Evolutionary conservation across 2,888 invertebrate species (phyloP), one percentile per base, ranked within the genome.

Genomic region (Quadroppia sp.): DNA sequence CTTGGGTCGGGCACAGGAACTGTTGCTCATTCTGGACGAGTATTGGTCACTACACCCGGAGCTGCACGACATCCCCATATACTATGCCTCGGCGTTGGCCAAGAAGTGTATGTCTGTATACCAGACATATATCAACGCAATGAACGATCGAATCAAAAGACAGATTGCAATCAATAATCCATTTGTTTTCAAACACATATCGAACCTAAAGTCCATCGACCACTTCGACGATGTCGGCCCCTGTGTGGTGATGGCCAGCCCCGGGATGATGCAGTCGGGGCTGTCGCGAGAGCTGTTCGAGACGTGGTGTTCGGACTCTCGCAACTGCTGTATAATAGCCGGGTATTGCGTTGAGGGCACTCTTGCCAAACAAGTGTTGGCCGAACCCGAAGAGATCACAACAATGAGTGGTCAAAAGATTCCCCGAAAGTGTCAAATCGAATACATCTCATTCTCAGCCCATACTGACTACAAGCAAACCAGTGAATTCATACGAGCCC

Each of bases 81-180:
- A 99, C 85, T 99, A 99, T 85, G 99, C 99, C 13, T 98, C 97
- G 0, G 96, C 98, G 0, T 85, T 99, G 77, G 99, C 99, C 67
- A 99, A 99, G 85, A 99, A 99, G 83, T 99, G 99, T 82, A 99
- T 99, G 98, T 92, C 96, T 74, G 99, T 99, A 0, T 99, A 99
- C 85, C 99, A 99, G 85, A 99, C 99, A 0, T 99, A 97, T 83
- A 90, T 99, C 2, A 97, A 97, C 84, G 97, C 98, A 0, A 99
- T 99, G 99, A 99, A 99, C 83, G 96, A 98, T 80, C 89, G 90
- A 81, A 99, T 99, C 78, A 88, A 92, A 17, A 84, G 95, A 1
- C 98, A 98, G 85, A 98, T 99, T 81, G 94, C 96, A 0, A 90
- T 97, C 77, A 96, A 94, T 82, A 99, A 99, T 85, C 99, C 99